Base-by-base conservation (phyloP, 2,113 vertebrate species). In the Datnioides undecimradiatus region DNA sequence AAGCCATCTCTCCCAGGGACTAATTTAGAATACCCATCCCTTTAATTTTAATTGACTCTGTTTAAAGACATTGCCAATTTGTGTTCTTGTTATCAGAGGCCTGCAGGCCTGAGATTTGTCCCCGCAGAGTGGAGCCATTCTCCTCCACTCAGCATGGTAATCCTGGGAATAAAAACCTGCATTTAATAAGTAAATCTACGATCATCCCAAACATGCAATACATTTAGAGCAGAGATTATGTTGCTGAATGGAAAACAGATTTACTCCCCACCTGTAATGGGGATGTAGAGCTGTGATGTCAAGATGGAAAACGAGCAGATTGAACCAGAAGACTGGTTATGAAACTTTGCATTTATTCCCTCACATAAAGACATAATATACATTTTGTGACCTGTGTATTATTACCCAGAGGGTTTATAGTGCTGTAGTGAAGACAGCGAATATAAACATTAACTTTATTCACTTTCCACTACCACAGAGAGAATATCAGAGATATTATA, bases 21-120 rank as follows among this genome's bases (percentile, higher is more conserved):
- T n/a, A 21, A 76, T 68, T 80, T 73, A 83, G 83, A 75, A 80
- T 58, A 74, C 49, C 76, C 67, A 72, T 66, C 54, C 36, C 43
- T 92, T 83, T 79, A 17, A 76, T 81, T 84, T 71, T 76, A 90
- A 88, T 80, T 82, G 66, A 85, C 66, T 89, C 52, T 83, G 49
- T 81, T 67, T 76, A 80, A 88, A 80, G 72, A 87, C 86, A 46
- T 25, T 67, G 67, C 74, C 81, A 85, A 77, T 92, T 88, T 67
- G 51, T 60, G 72, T 34, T 79, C 66, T 64, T 62, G 80, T 88
- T 91, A 86, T 89, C 80, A 60, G 55, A 71, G 55, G 45, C 63
- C 71, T 57, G 60, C 78, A 88, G 83, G 75, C 75, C 38, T 2
- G 27, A 49, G 41, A 67, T 77, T 51, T 63, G 66, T 43, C 83